Percentiles rank a stretch among this genome's conserved stretches.
phyloP scores from a whole-genome alignment of 2,888 invertebrate genomes.

The Corbicula japonica region DNA sequence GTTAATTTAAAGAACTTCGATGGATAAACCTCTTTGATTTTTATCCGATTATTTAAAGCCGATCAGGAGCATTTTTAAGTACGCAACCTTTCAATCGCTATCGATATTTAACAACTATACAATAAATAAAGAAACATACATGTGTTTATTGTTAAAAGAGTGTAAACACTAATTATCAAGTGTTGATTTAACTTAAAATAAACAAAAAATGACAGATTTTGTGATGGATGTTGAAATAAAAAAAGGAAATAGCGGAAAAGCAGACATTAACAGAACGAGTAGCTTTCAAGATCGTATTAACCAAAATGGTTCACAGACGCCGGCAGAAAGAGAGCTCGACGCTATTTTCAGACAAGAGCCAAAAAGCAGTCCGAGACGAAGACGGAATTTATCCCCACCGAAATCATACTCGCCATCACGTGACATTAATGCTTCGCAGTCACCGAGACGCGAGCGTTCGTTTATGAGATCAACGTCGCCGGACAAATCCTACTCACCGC shows the following conservation, averaged over 20 bases:
- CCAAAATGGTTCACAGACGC: constrained; percentile 34
- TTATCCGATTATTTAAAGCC: constrained; percentile 40
- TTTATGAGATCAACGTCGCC: constrained; percentile 21
- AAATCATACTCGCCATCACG: constrained; percentile 42
- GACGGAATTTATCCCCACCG: constrained; percentile 27
- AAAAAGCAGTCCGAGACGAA: constrained; percentile 19
- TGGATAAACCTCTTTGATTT: too few relatives aligned
- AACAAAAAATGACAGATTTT: constrained; percentile 48
- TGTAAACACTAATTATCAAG: too few relatives aligned
- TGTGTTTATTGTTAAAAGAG: neutral
- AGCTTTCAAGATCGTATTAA: constrained; percentile 56
- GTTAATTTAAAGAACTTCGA: neutral
- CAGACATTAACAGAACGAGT: constrained; percentile 40
- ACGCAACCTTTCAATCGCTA: constrained; percentile 8
- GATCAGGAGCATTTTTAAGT: neutral
- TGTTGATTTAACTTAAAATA: too few relatives aligned
- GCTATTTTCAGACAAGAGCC: constrained; percentile 22
- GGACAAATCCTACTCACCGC: constrained; percentile 13
- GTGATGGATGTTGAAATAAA: constrained; percentile 22
- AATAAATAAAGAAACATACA: neutral
- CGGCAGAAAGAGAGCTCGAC: constrained; percentile 26
- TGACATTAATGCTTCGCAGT: neutral
- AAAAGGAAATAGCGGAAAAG: constrained; percentile 4
- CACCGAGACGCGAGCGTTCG: constrained; percentile 10
- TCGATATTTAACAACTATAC: constrained; percentile 20